These are phyloP conservation scores for Bubo blakistoni DNA, from an alignment of 2,113 vertebrate genomes.

Conservation along the genomic window DNA sequence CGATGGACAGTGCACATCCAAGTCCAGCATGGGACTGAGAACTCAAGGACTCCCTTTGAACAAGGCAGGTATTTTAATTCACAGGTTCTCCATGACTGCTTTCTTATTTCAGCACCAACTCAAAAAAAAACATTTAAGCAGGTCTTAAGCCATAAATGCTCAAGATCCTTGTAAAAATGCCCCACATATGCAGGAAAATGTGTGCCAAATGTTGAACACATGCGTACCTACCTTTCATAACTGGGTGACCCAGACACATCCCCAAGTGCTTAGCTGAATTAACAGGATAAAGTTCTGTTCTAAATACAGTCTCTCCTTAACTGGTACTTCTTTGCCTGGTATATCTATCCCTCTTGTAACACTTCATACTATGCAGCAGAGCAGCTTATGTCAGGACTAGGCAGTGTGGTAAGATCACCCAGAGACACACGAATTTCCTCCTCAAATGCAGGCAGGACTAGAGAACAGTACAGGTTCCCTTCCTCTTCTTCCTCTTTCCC, in stretches of 20 bases:
- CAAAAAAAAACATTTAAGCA: neutral
- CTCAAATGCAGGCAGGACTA: neutral
- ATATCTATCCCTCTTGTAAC: neutral
- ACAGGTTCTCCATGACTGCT: neutral
- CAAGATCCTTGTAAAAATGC: neutral
- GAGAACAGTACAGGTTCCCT: neutral
- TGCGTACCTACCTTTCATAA: neutral
- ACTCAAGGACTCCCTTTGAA: neutral
- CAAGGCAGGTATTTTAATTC: neutral
- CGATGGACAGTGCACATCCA: neutral
- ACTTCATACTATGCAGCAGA: neutral
- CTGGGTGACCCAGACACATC: slow-evolving; percentile 32
- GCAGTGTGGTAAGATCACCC: neutral
- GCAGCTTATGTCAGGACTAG: neutral
- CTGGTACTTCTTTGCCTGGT: neutral
- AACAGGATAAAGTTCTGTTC: neutral
- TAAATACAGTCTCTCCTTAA: neutral
- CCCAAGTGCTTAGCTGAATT: neutral
- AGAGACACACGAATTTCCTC: neutral
- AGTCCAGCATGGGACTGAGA: neutral
- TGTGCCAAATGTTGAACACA: neutral
- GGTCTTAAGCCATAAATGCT: neutral
- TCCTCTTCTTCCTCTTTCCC: neutral
- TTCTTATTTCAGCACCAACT: neutral
- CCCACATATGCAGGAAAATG: neutral